Evolutionary conservation across 2,113 vertebrate genomes (phyloP).

Genomic region (Pleuronectes platessa): DNA sequence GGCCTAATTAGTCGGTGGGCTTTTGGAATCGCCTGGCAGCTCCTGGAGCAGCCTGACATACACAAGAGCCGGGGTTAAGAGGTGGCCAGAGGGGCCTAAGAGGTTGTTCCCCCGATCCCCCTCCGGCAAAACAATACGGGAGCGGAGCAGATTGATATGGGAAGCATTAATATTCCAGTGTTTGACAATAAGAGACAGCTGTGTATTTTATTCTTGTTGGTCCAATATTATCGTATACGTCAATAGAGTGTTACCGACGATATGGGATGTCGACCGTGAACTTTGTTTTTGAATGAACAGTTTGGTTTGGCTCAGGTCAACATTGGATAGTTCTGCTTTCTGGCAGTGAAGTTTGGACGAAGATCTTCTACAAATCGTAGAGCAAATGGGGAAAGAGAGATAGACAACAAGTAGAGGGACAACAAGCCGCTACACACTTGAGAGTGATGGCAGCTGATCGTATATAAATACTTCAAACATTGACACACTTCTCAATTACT

Average conservation of each 20-base stretch:
- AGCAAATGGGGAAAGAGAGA: too few relatives aligned
- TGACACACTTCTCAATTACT: too few relatives aligned
- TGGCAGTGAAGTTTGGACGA: not conserved
- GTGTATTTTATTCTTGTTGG: conserved; percentile 25
- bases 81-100: conserved; percentile 71
- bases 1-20: conserved; percentile 80
- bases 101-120: conserved; percentile 61
- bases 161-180: conserved; percentile 53
- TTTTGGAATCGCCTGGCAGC: conserved; percentile 65
- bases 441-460: too few relatives aligned
- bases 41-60: conserved; percentile 69
- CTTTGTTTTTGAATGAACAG: not conserved
- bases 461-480: too few relatives aligned
- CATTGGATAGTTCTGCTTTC: not conserved
- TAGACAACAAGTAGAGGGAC: too few relatives aligned
- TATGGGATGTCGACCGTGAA: not conserved
- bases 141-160: conserved; percentile 55
- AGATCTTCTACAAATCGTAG: too few relatives aligned
- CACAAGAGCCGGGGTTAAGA: conserved; percentile 71
- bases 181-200: conserved; percentile 45
- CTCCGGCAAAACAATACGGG: conserved; percentile 59
- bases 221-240: not conserved
- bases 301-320: not conserved
- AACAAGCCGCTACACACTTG: too few relatives aligned
- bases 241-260: not conserved